Evolutionary conservation across 2,888 invertebrate genomes (phyloP).

Genomic region (Caenorhabditis wallacei): DNA sequence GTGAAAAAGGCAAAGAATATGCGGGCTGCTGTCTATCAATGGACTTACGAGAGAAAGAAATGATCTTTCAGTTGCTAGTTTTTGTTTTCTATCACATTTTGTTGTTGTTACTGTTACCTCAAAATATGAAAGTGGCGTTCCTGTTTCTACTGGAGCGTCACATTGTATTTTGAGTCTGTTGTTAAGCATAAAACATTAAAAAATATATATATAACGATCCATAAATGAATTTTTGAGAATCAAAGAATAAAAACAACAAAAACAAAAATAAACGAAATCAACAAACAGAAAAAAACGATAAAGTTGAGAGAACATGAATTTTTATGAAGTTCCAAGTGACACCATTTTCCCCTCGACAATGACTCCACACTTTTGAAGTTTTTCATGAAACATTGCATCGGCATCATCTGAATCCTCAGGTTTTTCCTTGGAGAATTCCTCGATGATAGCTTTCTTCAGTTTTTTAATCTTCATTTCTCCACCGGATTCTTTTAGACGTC

Average conservation of each 20-base stretch:
- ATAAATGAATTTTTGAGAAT: neutral
- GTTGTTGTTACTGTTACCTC: conserved; percentile 13
- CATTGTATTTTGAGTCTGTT: too few species aligned
- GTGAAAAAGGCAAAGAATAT: conserved; percentile 75
- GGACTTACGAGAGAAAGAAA: conserved; percentile 82
- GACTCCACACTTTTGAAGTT: conserved; percentile 68
- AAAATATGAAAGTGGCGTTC: too few species aligned
- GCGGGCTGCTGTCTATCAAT: conserved; percentile 81
- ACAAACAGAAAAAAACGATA: neutral
- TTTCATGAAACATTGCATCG: conserved; percentile 65
- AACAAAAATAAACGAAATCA: neutral
- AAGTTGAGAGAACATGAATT: neutral
- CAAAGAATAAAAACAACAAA: neutral
- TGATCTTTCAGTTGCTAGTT: conserved; percentile 48
- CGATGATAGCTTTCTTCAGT: conserved; percentile 60
- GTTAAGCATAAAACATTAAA: too few species aligned
- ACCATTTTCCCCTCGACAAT: conserved; percentile 68
- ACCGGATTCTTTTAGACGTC: conserved; percentile 73
- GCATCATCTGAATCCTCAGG: conserved; percentile 39
- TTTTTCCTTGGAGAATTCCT: too few species aligned
- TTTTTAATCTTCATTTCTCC: conserved; percentile 75
- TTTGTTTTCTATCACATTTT: conserved; percentile 34
- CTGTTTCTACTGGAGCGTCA: too few species aligned
- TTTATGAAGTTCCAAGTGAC: neutral
- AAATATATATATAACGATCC: neutral